Percentiles rank a stretch among this genome's conserved stretches.
These are phyloP conservation scores for Psococerastis gibbosa DNA, from an alignment of 2,888 invertebrate genomes.

Conservation along the genomic window DNA sequence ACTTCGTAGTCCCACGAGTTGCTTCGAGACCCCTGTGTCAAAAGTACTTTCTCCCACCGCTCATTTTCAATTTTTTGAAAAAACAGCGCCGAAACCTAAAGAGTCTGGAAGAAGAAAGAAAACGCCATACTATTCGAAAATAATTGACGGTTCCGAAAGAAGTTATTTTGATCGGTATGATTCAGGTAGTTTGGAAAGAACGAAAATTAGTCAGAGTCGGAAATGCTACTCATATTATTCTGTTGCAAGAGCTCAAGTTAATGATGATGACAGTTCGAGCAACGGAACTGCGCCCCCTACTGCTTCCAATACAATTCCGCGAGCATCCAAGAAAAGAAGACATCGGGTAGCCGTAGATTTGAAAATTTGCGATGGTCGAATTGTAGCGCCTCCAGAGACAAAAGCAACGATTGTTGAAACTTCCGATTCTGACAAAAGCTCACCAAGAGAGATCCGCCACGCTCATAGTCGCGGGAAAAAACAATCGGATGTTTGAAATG, in stretches of 20 bases:
- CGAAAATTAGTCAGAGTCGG: neutral
- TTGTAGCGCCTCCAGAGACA: slow-evolving; percentile 18
- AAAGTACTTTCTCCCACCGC: slow-evolving; percentile 2
- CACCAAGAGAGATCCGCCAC: neutral
- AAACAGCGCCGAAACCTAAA: neutral
- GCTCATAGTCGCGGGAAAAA: neutral
- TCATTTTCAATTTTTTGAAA: neutral
- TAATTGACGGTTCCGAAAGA: slow-evolving; percentile 8
- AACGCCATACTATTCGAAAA: slow-evolving; percentile 15
- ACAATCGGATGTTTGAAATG: neutral
- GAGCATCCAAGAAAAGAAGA: slow-evolving; percentile 21
- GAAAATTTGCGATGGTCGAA: slow-evolving; percentile 26
- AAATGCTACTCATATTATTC: slow-evolving; percentile 23
- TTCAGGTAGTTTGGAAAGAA: slow-evolving; percentile 7
- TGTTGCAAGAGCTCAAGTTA: slow-evolving; percentile 21
- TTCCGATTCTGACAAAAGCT: slow-evolving; percentile 4
- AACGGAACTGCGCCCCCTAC: slow-evolving; percentile 19
- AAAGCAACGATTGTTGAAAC: neutral
- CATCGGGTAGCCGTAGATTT: slow-evolving; percentile 26
- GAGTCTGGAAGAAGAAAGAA: neutral
- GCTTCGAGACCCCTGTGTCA: slow-evolving; percentile 1
- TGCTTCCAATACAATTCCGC: slow-evolving; percentile 21
- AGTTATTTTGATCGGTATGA: slow-evolving; percentile 7
- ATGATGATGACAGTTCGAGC: slow-evolving; percentile 21
- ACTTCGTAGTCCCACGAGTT: slow-evolving; percentile 5